Percentiles rank a stretch among this genome's conserved stretches.
These are phyloP conservation scores for Acromyrmex heyeri DNA, from an alignment of 1,140 invertebrate genomes.

Conservation along the genomic window DNA sequence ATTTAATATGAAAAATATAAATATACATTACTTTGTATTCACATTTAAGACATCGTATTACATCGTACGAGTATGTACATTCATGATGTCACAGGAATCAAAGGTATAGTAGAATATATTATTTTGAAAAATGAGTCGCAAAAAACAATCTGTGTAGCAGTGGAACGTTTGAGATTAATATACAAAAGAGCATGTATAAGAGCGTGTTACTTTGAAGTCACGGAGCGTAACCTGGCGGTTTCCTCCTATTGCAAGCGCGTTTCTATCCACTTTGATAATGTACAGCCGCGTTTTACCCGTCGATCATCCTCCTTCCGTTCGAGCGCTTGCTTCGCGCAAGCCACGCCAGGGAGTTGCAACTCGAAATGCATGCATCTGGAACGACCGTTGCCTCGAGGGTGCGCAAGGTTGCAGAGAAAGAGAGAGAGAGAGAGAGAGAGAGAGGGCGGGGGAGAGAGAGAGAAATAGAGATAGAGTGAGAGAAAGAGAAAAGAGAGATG, in stretches of 20 bases:
- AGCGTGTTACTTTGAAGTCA: conserved; percentile 53
- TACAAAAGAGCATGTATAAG: conserved; percentile 44
- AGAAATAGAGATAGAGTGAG: background rate
- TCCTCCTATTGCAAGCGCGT: conserved; percentile 40
- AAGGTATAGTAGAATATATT: background rate
- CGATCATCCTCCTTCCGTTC: conserved; percentile 59
- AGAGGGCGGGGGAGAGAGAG: conserved; percentile 28
- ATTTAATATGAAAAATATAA: background rate
- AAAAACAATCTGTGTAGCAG: conserved; percentile 2
- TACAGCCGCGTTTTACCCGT: conserved; percentile 60
- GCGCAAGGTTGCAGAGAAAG: conserved; percentile 33
- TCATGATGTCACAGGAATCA: background rate
- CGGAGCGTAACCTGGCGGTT: conserved; percentile 41
- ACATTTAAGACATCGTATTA: background rate
- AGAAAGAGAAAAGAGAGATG: conserved; percentile 63
- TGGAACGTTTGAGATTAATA: conserved; percentile 49
- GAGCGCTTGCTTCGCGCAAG: conserved; percentile 52
- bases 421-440: conserved; percentile 23
- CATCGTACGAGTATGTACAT: background rate
- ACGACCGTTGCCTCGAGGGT: conserved; percentile 73
- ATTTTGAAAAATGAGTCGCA: conserved; percentile 8
- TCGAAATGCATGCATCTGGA: conserved; percentile 76
- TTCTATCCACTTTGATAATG: conserved; percentile 60
- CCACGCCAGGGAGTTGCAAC: conserved; percentile 59
- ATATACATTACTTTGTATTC: background rate